Evolutionary conservation across 2,797 vertebrate genomes (phyloP), one percentile per base, ranked within the genome.

Genomic region (Trachurus trachurus): DNA sequence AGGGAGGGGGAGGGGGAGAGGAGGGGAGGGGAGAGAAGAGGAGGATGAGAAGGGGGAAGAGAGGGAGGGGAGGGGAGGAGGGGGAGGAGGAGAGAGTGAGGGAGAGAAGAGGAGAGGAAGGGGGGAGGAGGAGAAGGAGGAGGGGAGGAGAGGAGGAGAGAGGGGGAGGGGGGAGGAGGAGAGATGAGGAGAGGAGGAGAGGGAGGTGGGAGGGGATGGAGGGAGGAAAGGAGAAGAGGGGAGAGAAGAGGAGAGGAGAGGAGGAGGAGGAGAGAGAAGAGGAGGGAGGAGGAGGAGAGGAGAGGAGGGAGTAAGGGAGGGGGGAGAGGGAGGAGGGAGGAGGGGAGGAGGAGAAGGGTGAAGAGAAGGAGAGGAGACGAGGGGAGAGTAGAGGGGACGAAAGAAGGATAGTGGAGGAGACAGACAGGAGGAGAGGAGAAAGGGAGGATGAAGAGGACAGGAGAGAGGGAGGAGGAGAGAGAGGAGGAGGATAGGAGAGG

Each of bases 101-200:
- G n/a, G n/a, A n/a, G n/a, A n/a, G n/a, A n/a, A n/a, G n/a, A n/a
- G n/a, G n/a, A n/a, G n/a, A n/a, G 76, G 80, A 65, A 31, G 56
- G 59, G 54, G 49, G 66, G 80, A 82, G 34, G 45, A 26, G n/a
- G n/a, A n/a, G n/a, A n/a, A n/a, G n/a, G 26, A 26, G 26, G 26
- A 26, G 26, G 26, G 3, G 26, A 26, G 26, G 21, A 10, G 10
- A 1, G 21, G 1, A 29, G 9, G 8, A 2, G 4, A 26, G 17
- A 31, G 5, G 1, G 21, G 11, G 42, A 34, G 31, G 31, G 3
- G 31, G 31, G n/a, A n/a, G n/a, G n/a, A n/a, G n/a, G n/a, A n/a
- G n/a, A n/a, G n/a, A n/a, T n/a, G n/a, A n/a, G 91, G 90, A 90
- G 72, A 49, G 50, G 68, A 67, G 29, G 56, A 71, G 88, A 49